Evolutionary conservation across 1,140 invertebrate species (phyloP).

Genomic region (Plutomurus gul): DNA sequence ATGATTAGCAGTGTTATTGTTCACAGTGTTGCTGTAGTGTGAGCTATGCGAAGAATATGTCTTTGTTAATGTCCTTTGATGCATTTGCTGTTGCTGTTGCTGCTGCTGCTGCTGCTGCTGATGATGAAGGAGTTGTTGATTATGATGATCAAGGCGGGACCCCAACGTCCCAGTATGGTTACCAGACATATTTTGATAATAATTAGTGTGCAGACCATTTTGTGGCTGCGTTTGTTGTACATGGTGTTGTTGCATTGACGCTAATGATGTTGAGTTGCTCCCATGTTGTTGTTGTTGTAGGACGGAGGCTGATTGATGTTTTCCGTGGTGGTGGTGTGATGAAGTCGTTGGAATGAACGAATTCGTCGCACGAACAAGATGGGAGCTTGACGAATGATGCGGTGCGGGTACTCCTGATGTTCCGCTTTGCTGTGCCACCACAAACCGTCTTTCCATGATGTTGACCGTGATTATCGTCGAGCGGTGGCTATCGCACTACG

Average conservation of each 20-base stretch:
- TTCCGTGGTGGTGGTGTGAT: constrained; percentile 35
- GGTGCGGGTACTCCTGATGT: constrained; percentile 9
- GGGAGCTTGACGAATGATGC: constrained; percentile 31
- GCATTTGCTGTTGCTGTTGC: constrained; percentile 33
- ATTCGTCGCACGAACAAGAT: constrained; percentile 41
- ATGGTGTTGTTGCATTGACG: constrained; percentile 24
- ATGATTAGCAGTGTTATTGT: constrained; percentile 40
- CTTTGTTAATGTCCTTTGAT: constrained; percentile 45
- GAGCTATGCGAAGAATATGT: constrained; percentile 14
- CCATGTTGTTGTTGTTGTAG: neutral
- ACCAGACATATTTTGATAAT: constrained; percentile 11
- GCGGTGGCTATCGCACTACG: too few relatives aligned
- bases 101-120: constrained; percentile 33
- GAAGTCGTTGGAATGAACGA: constrained; percentile 50
- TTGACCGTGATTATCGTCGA: too few relatives aligned
- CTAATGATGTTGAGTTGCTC: neutral
- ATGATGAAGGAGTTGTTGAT: constrained; percentile 20
- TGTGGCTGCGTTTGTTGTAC: neutral
- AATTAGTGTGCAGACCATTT: constrained; percentile 21
- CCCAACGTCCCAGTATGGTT: constrained; percentile 25
- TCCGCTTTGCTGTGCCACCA: constrained; percentile 14
- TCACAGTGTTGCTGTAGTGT: constrained; percentile 1
- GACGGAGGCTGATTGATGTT: neutral
- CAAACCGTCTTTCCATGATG: constrained; percentile 41
- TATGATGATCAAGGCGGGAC: constrained; percentile 21